Percentiles rank a stretch among this genome's conserved stretches.
Conservation (phyloP, 2,113 vertebrate genomes). For the Axis porcinus region DNA sequence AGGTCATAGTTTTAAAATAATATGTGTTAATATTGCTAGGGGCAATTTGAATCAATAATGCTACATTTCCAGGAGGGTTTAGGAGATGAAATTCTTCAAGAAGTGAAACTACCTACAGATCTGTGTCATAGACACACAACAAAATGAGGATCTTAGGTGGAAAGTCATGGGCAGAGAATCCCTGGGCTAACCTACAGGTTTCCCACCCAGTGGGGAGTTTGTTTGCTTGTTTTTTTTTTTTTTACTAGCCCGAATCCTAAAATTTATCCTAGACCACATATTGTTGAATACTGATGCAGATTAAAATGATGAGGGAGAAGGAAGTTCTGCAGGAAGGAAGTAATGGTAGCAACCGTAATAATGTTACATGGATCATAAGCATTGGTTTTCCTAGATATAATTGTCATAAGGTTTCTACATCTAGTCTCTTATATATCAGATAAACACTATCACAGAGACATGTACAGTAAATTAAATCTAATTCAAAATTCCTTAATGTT, state of each 20-base stretch:
- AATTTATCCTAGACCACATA: neutral
- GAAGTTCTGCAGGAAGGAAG: neutral
- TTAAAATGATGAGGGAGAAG: neutral
- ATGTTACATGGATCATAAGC: neutral
- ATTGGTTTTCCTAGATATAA: neutral
- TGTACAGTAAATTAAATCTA: neutral
- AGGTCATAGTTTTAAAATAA: neutral
- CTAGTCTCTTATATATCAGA: neutral
- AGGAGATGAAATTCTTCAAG: neutral
- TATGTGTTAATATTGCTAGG: neutral
- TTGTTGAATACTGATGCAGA: neutral
- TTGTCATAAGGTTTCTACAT: neutral
- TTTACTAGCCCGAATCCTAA: neutral
- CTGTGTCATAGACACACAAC: neutral
- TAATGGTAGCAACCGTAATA: neutral
- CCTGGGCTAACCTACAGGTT: neutral
- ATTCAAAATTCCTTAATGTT: conserved; percentile 18
- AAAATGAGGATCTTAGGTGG: neutral
- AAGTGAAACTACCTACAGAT: neutral
- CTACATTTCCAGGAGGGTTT: neutral
- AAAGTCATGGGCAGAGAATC: neutral
- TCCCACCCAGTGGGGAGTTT: neutral
- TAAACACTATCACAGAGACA: neutral
- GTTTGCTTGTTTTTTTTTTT: neutral
- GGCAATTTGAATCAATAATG: neutral